These are phyloP conservation scores for Psammodynastes pulverulentus DNA, from an alignment of 2,113 vertebrate genomes.

Conservation along the genomic window DNA sequence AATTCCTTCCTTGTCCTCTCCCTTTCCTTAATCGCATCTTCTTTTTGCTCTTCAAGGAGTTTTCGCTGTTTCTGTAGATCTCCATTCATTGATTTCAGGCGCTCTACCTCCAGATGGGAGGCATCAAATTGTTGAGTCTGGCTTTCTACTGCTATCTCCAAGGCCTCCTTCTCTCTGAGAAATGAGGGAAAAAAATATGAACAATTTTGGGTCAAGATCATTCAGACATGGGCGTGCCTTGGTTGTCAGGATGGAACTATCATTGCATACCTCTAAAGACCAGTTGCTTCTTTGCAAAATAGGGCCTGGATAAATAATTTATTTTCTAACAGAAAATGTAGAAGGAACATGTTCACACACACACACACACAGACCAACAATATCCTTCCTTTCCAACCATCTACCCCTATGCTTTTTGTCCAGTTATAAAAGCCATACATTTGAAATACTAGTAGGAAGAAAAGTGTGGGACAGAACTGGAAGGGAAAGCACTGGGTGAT, in stretches of 20 bases:
- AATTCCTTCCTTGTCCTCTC: constrained; percentile 60
- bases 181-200: neutral
- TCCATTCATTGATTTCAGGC: constrained; percentile 54
- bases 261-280: neutral
- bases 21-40: constrained; percentile 68
- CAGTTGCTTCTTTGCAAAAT: neutral
- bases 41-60: constrained; percentile 69
- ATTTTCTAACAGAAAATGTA: neutral
- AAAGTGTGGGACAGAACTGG: neutral
- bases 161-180: constrained; percentile 72
- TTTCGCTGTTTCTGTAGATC: constrained; percentile 71
- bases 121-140: constrained; percentile 63
- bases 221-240: neutral
- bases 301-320: neutral
- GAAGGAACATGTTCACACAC: neutral
- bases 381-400: neutral
- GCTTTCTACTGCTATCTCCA: constrained; percentile 63
- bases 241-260: neutral
- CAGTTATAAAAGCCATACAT: neutral
- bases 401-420: no score
- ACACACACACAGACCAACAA: no score
- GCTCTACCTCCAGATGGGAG: constrained; percentile 62
- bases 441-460: neutral
- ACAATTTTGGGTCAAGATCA: neutral
- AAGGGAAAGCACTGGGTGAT: neutral